These are phyloP conservation scores for Myotis findleyi DNA, from an alignment of 2,797 vertebrate species.

Conservation along the genomic window DNA sequence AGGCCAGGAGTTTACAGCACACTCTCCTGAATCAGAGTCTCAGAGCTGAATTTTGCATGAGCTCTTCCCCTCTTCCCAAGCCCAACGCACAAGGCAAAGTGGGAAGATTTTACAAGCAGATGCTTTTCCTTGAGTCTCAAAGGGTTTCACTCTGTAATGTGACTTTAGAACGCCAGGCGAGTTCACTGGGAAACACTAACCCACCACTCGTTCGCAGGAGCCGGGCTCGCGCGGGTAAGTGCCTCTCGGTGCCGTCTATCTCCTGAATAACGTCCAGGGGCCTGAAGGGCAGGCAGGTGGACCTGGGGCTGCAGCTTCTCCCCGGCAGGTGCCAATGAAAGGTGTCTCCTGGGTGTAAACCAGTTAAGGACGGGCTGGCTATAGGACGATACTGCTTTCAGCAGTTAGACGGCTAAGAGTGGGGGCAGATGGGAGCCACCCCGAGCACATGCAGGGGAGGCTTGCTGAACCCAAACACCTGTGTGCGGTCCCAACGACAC, in stretches of 20 bases:
- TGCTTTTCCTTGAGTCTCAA: background rate
- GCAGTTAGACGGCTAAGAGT: background rate
- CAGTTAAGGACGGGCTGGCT: background rate
- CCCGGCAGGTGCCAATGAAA: background rate
- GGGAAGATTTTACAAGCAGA: background rate
- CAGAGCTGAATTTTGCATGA: background rate
- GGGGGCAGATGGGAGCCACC: background rate
- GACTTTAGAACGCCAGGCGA: background rate
- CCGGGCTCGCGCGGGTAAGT: background rate
- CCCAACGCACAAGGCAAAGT: fast-evolving
- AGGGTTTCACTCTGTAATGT: background rate
- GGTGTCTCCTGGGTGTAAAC: background rate
- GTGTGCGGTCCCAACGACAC: background rate
- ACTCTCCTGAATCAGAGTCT: background rate
- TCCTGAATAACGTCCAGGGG: background rate
- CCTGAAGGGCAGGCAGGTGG: background rate
- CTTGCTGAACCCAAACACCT: background rate
- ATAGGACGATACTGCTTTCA: background rate
- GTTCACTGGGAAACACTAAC: background rate
- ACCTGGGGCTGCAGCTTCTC: background rate
- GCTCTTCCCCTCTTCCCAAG: background rate
- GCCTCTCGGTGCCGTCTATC: background rate
- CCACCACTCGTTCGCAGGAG: background rate
- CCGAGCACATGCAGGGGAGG: background rate
- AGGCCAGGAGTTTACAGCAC: background rate